Percentiles rank a stretch among this genome's conserved stretches.
phyloP scores from a whole-genome alignment of 1,140 invertebrate genomes.

The Ceratosolen solmsi region DNA sequence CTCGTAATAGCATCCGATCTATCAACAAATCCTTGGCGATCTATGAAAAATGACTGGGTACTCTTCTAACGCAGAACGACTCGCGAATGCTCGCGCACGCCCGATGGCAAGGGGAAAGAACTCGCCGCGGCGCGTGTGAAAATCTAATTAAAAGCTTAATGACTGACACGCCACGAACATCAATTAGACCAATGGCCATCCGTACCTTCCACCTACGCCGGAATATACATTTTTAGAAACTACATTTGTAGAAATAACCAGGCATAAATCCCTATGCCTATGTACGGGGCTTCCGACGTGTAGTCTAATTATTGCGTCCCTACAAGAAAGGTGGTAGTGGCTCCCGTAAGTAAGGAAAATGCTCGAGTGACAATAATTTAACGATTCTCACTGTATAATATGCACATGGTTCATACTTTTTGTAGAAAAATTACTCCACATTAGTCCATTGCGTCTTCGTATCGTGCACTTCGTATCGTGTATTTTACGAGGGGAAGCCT shows the following conservation, averaged over 20 bases:
- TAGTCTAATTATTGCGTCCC: slow-evolving; percentile 7
- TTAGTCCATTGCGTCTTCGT: too few species aligned
- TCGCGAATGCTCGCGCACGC: neutral
- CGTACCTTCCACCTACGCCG: neutral
- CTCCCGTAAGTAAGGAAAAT: neutral
- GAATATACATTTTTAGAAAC: slow-evolving; percentile 19
- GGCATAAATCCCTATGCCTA: neutral
- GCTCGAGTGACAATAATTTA: neutral
- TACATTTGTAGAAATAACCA: slow-evolving; percentile 10
- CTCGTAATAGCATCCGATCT: neutral
- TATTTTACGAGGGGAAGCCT: too few species aligned
- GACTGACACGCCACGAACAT: slow-evolving; percentile 49
- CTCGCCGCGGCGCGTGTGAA: slow-evolving; percentile 44
- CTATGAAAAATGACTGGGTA: slow-evolving; percentile 37
- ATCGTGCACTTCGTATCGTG: neutral
- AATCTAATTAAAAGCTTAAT: slow-evolving; percentile 58
- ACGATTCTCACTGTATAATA: neutral
- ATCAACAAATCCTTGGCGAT: neutral
- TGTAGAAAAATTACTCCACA: too few species aligned
- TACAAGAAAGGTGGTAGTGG: neutral
- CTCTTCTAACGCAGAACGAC: too few species aligned
- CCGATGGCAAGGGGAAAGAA: neutral
- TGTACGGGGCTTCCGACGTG: neutral
- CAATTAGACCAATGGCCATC: slow-evolving; percentile 49
- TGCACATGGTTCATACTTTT: too few species aligned